Conservation (phyloP, 2,888 invertebrate genomes). For the Sminthurides aquaticus region DNA sequence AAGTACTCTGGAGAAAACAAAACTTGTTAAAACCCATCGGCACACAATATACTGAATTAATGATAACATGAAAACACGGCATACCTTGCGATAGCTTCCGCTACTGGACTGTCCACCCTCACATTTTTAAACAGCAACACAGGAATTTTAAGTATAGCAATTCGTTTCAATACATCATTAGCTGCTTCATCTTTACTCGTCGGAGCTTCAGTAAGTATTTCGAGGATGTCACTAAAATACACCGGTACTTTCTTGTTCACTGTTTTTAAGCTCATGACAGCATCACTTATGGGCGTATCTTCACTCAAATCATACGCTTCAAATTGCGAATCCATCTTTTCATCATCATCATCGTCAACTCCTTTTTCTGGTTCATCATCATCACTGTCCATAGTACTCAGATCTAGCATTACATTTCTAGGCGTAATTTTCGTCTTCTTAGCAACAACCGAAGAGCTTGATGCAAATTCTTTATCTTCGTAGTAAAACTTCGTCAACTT, state of each 20-base stretch:
- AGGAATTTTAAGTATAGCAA: constrained; percentile 34
- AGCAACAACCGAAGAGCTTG: background rate
- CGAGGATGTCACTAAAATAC: constrained; percentile 38
- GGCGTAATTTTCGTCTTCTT: background rate
- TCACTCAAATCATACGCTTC: constrained; percentile 18
- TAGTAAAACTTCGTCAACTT: constrained; percentile 5
- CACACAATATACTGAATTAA: background rate
- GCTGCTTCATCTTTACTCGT: constrained; percentile 32
- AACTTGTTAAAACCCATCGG: background rate
- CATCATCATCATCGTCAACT: constrained; percentile 17
- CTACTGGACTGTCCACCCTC: constrained; percentile 33
- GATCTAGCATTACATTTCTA: background rate
- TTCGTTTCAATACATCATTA: constrained; percentile 30
- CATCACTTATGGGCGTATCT: constrained; percentile 21
- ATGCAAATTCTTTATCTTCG: background rate
- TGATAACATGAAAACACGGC: no score
- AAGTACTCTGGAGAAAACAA: constrained; percentile 23
- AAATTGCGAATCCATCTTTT: constrained; percentile 12
- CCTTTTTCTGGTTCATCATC: constrained; percentile 34
- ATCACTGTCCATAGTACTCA: constrained; percentile 34
- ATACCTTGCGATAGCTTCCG: constrained; percentile 26
- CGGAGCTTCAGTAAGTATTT: constrained; percentile 29
- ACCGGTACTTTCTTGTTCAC: constrained; percentile 28
- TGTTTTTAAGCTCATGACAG: constrained; percentile 22
- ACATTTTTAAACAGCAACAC: constrained; percentile 28